phyloP scores from a whole-genome alignment of 2,797 vertebrate species.

The Siniperca obscura region DNA sequence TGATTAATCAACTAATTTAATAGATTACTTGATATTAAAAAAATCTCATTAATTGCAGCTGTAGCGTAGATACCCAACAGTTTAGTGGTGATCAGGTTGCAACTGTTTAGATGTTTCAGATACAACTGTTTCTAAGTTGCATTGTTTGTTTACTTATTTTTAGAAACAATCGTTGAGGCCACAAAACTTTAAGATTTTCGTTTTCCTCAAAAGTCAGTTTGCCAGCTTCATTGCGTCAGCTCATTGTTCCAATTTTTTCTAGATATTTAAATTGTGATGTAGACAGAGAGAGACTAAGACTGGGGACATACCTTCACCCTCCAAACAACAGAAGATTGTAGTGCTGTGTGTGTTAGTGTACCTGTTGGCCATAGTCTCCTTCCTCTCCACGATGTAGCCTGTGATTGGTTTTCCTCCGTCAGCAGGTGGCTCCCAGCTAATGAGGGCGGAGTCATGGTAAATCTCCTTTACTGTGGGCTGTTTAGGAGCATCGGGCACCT shows the following conservation, averaged over 20 bases:
- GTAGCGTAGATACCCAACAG: neutral
- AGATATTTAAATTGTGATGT: neutral
- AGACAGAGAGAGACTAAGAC: neutral
- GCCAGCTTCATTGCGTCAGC: neutral
- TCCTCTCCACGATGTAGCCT: constrained; percentile 96
- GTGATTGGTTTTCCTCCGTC: constrained; percentile 98
- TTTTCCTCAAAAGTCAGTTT: neutral
- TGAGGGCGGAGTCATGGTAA: constrained; percentile 92
- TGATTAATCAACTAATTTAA: neutral
- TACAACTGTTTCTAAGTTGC: neutral
- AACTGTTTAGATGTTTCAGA: too few relatives aligned
- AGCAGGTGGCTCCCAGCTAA: constrained; percentile 95
- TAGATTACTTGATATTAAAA: neutral
- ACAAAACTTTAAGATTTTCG: neutral
- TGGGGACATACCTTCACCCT: too few relatives aligned
- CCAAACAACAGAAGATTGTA: neutral
- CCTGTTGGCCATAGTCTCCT: constrained; percentile 96
- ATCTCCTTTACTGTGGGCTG: constrained; percentile 92
- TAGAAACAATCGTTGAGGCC: too few relatives aligned
- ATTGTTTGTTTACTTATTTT: neutral
- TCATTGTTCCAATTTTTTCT: neutral
- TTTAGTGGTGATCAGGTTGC: neutral
- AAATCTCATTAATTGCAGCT: neutral
- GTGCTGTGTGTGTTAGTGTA: constrained; percentile 58
- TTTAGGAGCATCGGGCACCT: constrained; percentile 95